Conservation (phyloP, 92 coral and sea anemone genomes). For the Actinernus sp. region DNA sequence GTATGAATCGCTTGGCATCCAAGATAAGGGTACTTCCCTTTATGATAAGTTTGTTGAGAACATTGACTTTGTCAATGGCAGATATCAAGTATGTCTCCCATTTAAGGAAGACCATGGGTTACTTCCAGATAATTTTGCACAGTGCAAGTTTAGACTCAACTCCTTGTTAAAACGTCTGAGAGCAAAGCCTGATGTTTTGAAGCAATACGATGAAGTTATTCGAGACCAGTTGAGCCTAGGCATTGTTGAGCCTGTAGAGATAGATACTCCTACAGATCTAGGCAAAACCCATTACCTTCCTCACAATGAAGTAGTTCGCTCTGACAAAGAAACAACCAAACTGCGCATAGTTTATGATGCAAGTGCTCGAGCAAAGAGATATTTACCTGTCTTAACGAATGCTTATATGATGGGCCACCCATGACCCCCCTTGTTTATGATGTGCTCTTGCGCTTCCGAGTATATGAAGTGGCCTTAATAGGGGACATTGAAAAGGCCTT, state of each 20-base stretch:
- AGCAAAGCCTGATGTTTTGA: too few relatives aligned
- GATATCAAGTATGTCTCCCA: slow-evolving; percentile 61
- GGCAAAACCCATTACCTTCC: not conserved
- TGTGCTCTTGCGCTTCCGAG: slow-evolving; percentile 8
- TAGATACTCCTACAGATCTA: not conserved
- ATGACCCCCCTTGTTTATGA: slow-evolving; percentile 17
- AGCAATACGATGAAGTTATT: not conserved
- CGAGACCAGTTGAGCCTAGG: not conserved
- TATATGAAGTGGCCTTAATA: slow-evolving; percentile 1
- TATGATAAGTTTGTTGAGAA: too few relatives aligned
- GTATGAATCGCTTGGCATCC: too few relatives aligned
- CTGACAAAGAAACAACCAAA: slow-evolving; percentile 1
- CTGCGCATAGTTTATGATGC: slow-evolving; percentile 13
- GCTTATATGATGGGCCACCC: slow-evolving; percentile 10
- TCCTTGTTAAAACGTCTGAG: too few relatives aligned
- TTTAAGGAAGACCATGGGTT: slow-evolving; percentile 43
- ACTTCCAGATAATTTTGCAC: slow-evolving; percentile 50
- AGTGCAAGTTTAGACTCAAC: not conserved
- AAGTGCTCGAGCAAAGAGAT: not conserved
- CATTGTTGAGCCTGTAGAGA: too few relatives aligned
- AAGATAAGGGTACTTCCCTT: too few relatives aligned
- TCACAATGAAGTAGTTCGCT: slow-evolving; percentile 6
- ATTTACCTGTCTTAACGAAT: not conserved
- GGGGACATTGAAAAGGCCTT: slow-evolving; percentile 54
- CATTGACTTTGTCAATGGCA: too few relatives aligned